Evolutionary conservation across 92 coral and sea anemone species (phyloP).

Genomic region (Epizoanthus illoricatus): DNA sequence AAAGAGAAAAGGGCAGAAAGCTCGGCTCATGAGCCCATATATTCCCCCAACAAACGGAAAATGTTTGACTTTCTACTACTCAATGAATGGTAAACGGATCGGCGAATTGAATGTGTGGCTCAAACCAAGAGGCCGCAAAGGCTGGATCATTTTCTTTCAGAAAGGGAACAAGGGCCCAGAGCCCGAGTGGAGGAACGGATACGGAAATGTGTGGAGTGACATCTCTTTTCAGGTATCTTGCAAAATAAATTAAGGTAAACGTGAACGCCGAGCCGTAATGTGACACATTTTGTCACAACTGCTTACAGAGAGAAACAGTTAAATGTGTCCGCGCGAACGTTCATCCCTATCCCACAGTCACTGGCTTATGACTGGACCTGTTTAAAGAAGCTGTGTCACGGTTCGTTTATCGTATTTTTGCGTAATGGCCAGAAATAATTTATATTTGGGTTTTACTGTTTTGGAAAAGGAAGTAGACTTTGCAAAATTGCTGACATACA

Average conservation of each 20-base stretch:
- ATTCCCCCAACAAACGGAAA: conserved; percentile 25
- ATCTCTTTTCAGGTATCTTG: conserved; percentile 38
- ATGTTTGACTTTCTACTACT: conserved; percentile 52
- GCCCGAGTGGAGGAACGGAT: conserved; percentile 45
- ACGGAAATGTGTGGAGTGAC: conserved; percentile 29
- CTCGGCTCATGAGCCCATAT: conserved; percentile 36
- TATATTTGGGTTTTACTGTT: too few species aligned
- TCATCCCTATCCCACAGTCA: too few species aligned
- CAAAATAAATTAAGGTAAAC: conserved; percentile 6
- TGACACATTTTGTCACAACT: too few species aligned
- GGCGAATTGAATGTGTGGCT: conserved; percentile 43
- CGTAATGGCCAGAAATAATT: background rate
- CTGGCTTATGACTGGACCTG: too few species aligned
- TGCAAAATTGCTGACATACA: too few species aligned
- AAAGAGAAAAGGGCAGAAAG: conserved; percentile 41
- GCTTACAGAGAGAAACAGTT: too few species aligned
- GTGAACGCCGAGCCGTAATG: too few species aligned
- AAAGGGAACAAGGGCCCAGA: conserved; percentile 43
- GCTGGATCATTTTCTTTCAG: conserved; percentile 27
- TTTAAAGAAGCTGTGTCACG: background rate
- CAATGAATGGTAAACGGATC: conserved; percentile 48
- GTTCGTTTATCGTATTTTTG: too few species aligned
- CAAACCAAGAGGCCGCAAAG: conserved; percentile 8
- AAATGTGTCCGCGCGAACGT: too few species aligned
- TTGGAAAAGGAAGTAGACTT: too few species aligned